Conservation (phyloP, 1,140 invertebrate genomes). For the Holotrichia oblita region DNA sequence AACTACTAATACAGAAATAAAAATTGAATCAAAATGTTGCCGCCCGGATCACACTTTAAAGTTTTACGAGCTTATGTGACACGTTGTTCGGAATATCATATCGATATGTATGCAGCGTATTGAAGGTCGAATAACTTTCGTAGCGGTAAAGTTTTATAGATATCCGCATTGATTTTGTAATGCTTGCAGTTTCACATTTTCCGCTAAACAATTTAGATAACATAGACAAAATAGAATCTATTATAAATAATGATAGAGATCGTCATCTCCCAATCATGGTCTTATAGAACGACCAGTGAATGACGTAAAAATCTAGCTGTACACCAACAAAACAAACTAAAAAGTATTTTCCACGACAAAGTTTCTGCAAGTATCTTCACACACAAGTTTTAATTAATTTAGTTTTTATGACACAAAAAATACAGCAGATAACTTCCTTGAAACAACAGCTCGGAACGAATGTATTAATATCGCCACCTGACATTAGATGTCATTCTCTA, state of each 20-base stretch:
- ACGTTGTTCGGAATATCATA: no score
- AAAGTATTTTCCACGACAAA: background rate
- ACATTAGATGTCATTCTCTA: background rate
- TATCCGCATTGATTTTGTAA: no score
- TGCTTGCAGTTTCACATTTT: no score
- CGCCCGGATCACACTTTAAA: no score
- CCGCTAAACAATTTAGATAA: no score
- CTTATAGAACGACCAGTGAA: background rate
- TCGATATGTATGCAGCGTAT: no score
- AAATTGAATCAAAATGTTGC: no score
- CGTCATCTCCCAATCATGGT: background rate
- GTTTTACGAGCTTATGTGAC: no score
- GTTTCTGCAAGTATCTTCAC: background rate
- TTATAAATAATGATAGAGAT: background rate
- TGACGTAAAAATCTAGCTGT: background rate
- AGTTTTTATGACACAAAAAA: background rate
- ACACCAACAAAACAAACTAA: background rate
- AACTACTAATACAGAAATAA: no score
- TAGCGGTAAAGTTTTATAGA: no score
- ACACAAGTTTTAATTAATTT: slow-evolving; percentile 8
- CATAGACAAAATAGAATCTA: no score
- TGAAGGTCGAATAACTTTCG: no score
- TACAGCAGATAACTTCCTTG: background rate
- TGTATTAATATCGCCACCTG: background rate
- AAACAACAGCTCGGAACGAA: background rate